Evolutionary conservation across 2,888 invertebrate genomes (phyloP), one percentile per base, ranked within the genome.

Genomic region (Scaeva pyrastri): DNA sequence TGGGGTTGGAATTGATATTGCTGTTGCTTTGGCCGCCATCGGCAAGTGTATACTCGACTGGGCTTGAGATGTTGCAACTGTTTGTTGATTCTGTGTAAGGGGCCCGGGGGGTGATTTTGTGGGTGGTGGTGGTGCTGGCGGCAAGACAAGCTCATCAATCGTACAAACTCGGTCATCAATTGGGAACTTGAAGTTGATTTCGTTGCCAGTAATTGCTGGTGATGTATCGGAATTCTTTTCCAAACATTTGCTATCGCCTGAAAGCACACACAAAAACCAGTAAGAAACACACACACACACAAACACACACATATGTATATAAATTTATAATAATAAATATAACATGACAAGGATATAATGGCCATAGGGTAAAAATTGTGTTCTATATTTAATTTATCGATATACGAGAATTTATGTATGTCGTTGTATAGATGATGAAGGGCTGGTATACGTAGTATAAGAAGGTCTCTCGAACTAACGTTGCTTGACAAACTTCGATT

Each of bases 121-220:
- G 10, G 89, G 88, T 14, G 91, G 90, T 2, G 91, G 90, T 23
- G 91, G 90, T 11, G 91, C 90, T 12, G 92, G 90, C 4, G 92
- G 92, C 81, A 91, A 64, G 3, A 91, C 89, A 21, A 93, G 88
- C 79, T 93, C 93, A 89, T 92, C 93, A 89, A 93, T 92, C 78
- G 92, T 93, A 87, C 93, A 93, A 60, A 93, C 92, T 64, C 92
- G 91, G 89, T 92, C 92, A 84, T 92, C 92, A 75, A 94, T 92
- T 43, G 94, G 94, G 91, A 94, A 94, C 90, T 94, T 94, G 89
- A 94, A 94, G 91, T 93, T 94, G 88, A 94, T 94, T 90, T 94
- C 94, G 79, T 91, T 92, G 87, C 89, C 90, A 64, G 71, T 88
- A 82, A 89, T 88, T 39, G 83, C 77, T 23, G 71, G 83, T 64